Percentiles rank a stretch among this genome's conserved stretches.
These are phyloP conservation scores for Drosophila anomelani DNA, from an alignment of 2,888 invertebrate genomes.

Conservation along the genomic window DNA sequence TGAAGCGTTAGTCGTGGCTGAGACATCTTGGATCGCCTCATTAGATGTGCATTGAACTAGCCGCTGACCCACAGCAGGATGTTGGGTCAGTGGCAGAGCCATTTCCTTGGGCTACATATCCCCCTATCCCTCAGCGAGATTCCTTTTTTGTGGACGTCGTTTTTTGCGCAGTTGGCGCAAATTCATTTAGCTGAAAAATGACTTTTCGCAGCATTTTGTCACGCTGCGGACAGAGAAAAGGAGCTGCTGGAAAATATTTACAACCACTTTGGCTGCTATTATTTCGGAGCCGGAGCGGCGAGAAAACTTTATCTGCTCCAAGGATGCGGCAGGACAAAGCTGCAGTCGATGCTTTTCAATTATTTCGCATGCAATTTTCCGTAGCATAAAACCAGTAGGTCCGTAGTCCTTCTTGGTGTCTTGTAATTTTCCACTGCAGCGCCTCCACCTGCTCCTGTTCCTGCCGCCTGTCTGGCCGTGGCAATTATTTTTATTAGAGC, in stretches of 20 bases:
- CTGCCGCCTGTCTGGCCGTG: constrained; percentile 49
- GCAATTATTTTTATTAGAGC: constrained; percentile 77
- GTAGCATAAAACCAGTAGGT: constrained; percentile 69
- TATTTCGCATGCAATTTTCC: constrained; percentile 80
- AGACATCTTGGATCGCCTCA: constrained; percentile 65
- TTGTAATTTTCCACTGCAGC: constrained; percentile 57
- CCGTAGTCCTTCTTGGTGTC: constrained; percentile 40
- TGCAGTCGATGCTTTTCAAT: constrained; percentile 75
- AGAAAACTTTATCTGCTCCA: constrained; percentile 72
- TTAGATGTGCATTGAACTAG: constrained; percentile 73
- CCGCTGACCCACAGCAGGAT: constrained; percentile 63
- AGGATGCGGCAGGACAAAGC: constrained; percentile 49
- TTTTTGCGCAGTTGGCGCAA: constrained; percentile 80
- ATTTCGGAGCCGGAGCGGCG: constrained; percentile 57
- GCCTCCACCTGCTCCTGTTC: neutral
- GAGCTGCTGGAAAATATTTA: constrained; percentile 74
- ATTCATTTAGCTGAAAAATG: constrained; percentile 81
- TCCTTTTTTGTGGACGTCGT: constrained; percentile 34
- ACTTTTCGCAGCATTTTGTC: constrained; percentile 74
- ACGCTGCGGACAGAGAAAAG: constrained; percentile 31
- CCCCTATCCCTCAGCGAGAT: neutral
- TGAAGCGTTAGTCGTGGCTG: constrained; percentile 47
- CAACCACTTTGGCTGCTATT: constrained; percentile 80
- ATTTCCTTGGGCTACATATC: constrained; percentile 23
- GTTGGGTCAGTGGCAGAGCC: constrained; percentile 52